Evolutionary conservation across 1,140 invertebrate genomes (phyloP), one percentile per base, ranked within the genome.

Genomic region (Drosophila eugracilis): DNA sequence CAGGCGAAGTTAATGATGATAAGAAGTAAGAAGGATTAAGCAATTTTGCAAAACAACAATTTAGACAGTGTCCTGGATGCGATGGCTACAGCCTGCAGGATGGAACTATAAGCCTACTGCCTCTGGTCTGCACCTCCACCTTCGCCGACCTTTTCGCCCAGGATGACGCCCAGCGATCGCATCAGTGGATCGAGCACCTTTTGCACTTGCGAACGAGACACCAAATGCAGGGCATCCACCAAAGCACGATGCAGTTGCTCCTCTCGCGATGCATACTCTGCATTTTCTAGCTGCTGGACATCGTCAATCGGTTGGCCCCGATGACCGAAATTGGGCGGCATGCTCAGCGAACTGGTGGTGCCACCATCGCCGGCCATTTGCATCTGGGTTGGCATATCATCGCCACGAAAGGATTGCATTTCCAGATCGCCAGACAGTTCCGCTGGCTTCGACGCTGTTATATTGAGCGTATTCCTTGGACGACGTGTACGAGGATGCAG

Each of bases 181-280:
- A 90, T 67, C 2, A 90, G 70, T 0, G 88, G 83, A 42, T 90
- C 76, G 1, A 90, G 67, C 5, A 84, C 83, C 36, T 88, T 48
- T 9, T 89, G 59, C 9, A 90, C 70, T 37, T 90, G 76, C n/a
- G 77, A 69, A 6, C 77, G 79, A 5, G 88, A 84, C 1, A 90
- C 88, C 44, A 75, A 65, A 28, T 79, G 70, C 39, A 90, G 34
- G 2, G 89, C 79, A 17, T 88, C 71, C 5, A 90, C n/a, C 9
- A 90, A 39, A 0, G 65, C 63, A 14, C 22, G 42, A 45, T 26
- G 42, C 42, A 45, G 42, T 15, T 45, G 42, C 42, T 45, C 42
- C n/a, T 73, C 67, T 3, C 77, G 76, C 0, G 17, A 49, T 9
- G 2, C 22, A 9, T n/a, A 15, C 14, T 2, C 5, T 2, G n/a